Evolutionary conservation across 2,797 vertebrate species (phyloP).

Genomic region (Gouania willdenowi): DNA sequence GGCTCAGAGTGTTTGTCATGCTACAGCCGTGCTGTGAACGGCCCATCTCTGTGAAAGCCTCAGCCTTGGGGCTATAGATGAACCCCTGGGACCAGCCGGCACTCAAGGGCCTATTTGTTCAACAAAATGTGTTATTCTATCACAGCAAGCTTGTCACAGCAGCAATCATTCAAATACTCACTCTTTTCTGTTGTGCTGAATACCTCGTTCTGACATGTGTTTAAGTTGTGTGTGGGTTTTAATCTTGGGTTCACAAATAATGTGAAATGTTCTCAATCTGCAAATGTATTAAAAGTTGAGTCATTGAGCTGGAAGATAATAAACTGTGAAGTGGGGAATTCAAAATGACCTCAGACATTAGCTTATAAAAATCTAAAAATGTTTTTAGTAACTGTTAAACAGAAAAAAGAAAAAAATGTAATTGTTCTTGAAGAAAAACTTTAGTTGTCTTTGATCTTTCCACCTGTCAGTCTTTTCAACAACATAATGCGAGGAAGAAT

Average conservation of each 20-base stretch:
- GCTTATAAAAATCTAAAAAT: too few relatives aligned
- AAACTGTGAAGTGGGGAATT: too few relatives aligned
- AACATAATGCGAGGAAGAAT: too few relatives aligned
- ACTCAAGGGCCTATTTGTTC: slow-evolving; percentile 83
- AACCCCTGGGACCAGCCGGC: slow-evolving; percentile 74
- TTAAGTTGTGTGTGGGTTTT: slow-evolving; percentile 34
- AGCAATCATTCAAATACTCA: slow-evolving; percentile 82
- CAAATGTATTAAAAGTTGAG: slow-evolving; percentile 5
- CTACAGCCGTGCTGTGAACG: slow-evolving; percentile 70
- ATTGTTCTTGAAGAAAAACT: too few relatives aligned
- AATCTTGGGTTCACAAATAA: slow-evolving; percentile 40
- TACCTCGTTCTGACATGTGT: slow-evolving; percentile 56
- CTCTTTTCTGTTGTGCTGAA: slow-evolving; percentile 71
- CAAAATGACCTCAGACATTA: too few relatives aligned
- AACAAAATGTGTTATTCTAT: slow-evolving; percentile 83
- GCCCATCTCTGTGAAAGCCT: slow-evolving; percentile 70
- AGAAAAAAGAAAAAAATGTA: too few relatives aligned
- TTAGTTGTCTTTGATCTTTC: too few relatives aligned
- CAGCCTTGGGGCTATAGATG: slow-evolving; percentile 74
- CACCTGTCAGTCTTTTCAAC: too few relatives aligned
- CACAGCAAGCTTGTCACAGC: slow-evolving; percentile 80
- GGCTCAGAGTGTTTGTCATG: slow-evolving; percentile 70
- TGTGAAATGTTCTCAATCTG: too few relatives aligned
- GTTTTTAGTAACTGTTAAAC: too few relatives aligned
- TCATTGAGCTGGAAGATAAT: slow-evolving; percentile 1